Conservation (phyloP, 2,797 vertebrate species). For the Gadopsis bispinosus region DNA sequence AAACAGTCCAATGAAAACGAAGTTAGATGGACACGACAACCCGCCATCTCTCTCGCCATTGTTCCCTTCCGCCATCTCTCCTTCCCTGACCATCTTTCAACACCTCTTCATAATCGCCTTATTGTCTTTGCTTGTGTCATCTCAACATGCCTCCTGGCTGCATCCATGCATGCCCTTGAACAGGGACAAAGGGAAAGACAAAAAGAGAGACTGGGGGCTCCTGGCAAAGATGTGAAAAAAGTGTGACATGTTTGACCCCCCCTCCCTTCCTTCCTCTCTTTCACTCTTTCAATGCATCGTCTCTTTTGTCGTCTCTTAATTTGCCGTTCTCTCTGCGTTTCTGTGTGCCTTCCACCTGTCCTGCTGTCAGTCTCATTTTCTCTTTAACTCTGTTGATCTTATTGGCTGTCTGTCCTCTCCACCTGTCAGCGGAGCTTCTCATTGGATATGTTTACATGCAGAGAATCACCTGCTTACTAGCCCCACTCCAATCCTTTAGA, state of each 20-base stretch:
- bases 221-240: conserved; percentile 40
- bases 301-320: not conserved
- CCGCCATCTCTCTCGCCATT: conserved; percentile 46
- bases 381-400: conserved; percentile 45
- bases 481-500: not conserved
- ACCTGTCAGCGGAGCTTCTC: conserved; percentile 3
- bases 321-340: not conserved
- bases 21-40: conserved; percentile 64
- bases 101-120: conserved; percentile 35
- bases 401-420: not conserved
- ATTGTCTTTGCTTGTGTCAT: conserved; percentile 29
- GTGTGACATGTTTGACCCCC: conserved; percentile 38
- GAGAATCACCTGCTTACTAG: not conserved
- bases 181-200: conserved; percentile 25
- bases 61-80: conserved; percentile 38
- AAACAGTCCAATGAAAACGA: conserved; percentile 84
- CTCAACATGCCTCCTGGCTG: conserved; percentile 28
- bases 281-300: conserved; percentile 21
- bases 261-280: conserved; percentile 1
- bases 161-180: conserved; percentile 10
- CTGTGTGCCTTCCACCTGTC: conserved; percentile 22
- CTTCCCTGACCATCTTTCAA: conserved; percentile 35
- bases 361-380: not conserved
- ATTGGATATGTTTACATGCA: conserved; percentile 35
- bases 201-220: conserved; percentile 21